Percentiles rank a stretch among this genome's conserved stretches.
Evolutionary conservation across 2,888 invertebrate species (phyloP).

Genomic region (Octonoba sinensis): DNA sequence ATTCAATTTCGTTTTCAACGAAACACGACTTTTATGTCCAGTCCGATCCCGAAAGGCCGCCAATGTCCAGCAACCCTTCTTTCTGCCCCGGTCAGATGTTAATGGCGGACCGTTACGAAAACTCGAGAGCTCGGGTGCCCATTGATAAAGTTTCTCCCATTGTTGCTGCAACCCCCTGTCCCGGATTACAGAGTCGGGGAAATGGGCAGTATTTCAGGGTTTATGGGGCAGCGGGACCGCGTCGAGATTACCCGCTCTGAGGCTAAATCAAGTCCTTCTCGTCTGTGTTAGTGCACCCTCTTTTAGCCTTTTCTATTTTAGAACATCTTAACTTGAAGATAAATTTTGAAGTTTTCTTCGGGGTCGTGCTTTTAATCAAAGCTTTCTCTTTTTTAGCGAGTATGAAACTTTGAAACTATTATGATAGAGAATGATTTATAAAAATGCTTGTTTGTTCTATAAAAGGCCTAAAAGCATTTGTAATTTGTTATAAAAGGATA

Average conservation of each 20-base stretch:
- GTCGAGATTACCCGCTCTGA: slow-evolving; percentile 32
- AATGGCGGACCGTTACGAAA: slow-evolving; percentile 41
- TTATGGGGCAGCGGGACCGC: slow-evolving; percentile 43
- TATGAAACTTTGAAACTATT: too few species aligned
- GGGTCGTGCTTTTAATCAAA: too few species aligned
- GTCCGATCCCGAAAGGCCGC: background rate
- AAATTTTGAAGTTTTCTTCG: too few species aligned
- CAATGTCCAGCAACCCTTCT: slow-evolving; percentile 22
- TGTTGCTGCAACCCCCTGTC: slow-evolving; percentile 23
- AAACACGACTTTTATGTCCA: too few species aligned
- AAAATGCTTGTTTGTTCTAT: too few species aligned
- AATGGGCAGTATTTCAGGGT: slow-evolving; percentile 54
- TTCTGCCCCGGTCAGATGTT: slow-evolving; percentile 39
- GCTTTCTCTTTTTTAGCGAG: too few species aligned
- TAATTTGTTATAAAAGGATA: too few species aligned
- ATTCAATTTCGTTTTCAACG: too few species aligned
- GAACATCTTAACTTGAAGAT: too few species aligned
- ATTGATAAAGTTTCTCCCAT: slow-evolving; percentile 54
- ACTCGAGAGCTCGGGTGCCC: slow-evolving; percentile 4
- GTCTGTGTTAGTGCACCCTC: background rate
- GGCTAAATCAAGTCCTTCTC: slow-evolving; percentile 48
- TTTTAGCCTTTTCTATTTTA: too few species aligned
- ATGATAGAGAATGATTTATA: too few species aligned
- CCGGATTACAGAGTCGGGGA: slow-evolving; percentile 41
- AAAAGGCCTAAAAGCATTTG: too few species aligned